Percentiles rank a stretch among this genome's conserved stretches.
Conservation (phyloP, 2,888 invertebrate species). For the Ophion ventricosus region DNA sequence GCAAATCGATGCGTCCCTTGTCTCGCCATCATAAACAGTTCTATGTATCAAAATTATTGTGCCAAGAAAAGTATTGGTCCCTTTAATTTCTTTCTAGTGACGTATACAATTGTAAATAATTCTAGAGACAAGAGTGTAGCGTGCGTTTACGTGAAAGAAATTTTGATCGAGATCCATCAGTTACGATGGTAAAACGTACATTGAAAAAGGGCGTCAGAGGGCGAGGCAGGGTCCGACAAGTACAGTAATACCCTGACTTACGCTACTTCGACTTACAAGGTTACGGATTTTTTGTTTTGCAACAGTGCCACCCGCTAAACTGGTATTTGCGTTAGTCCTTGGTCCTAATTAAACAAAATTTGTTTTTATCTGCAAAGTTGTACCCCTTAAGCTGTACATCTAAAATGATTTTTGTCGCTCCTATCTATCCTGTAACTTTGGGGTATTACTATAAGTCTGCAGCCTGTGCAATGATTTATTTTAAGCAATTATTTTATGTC, state of each 20-base stretch:
- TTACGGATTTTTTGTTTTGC: too few relatives aligned
- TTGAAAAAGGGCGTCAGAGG: not conserved
- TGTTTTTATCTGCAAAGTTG: too few relatives aligned
- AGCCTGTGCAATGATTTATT: not conserved
- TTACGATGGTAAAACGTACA: not conserved
- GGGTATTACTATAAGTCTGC: not conserved
- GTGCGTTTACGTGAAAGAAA: not conserved
- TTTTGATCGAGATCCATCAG: not conserved
- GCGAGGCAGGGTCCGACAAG: not conserved
- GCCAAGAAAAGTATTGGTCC: constrained; percentile 72
- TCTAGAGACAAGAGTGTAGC: not conserved
- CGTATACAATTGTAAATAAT: not conserved
- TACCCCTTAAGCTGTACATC: too few relatives aligned
- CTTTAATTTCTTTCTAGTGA: too few relatives aligned
- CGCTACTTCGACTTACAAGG: too few relatives aligned
- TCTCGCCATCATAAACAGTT: constrained; percentile 18
- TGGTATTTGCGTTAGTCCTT: too few relatives aligned
- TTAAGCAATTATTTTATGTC: not conserved
- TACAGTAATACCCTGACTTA: too few relatives aligned
- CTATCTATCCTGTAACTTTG: too few relatives aligned
- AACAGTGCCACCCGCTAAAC: too few relatives aligned
- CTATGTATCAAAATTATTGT: constrained; percentile 53
- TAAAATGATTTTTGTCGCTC: too few relatives aligned
- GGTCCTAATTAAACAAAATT: too few relatives aligned
- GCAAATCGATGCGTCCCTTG: too few relatives aligned